These are phyloP conservation scores for Exaiptasia diaphana DNA, from an alignment of 64 coral and sea anemone genomes.

Conservation along the genomic window DNA sequence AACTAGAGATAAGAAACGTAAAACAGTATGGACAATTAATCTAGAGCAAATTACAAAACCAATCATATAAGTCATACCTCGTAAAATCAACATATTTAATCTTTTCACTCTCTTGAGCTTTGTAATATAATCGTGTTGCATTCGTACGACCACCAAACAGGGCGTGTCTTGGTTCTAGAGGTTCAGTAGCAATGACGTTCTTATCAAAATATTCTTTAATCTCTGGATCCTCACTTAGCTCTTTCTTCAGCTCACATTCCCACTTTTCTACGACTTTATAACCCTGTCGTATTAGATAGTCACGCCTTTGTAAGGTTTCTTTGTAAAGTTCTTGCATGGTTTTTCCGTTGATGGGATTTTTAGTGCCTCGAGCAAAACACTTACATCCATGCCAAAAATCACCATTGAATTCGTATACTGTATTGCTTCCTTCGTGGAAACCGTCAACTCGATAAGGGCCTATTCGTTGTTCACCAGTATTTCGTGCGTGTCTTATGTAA, in stretches of 20 bases:
- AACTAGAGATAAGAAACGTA: background rate
- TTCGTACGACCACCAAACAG: conserved; percentile 55
- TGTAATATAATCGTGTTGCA: background rate
- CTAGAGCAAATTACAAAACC: background rate
- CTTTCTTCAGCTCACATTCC: conserved; percentile 3
- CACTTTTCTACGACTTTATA: conserved; percentile 10
- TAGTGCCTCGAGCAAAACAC: background rate
- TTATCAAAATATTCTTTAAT: background rate
- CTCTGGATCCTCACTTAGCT: background rate
- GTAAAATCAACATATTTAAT: conserved; percentile 64
- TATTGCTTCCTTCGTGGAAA: background rate
- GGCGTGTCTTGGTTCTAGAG: conserved; percentile 10
- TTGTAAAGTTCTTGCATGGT: background rate
- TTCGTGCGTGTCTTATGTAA: background rate
- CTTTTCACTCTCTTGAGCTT: conserved; percentile 4
- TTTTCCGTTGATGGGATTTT: background rate
- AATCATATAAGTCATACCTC: background rate
- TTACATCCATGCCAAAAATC: conserved; percentile 32
- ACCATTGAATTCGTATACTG: background rate
- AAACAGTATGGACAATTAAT: background rate
- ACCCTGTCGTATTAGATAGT: background rate
- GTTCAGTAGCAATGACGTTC: background rate
- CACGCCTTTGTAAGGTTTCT: background rate
- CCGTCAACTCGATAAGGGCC: background rate
- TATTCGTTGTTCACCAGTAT: background rate